phyloP scores from a whole-genome alignment of 2,797 vertebrate species.

The Dermochelys coriacea region DNA sequence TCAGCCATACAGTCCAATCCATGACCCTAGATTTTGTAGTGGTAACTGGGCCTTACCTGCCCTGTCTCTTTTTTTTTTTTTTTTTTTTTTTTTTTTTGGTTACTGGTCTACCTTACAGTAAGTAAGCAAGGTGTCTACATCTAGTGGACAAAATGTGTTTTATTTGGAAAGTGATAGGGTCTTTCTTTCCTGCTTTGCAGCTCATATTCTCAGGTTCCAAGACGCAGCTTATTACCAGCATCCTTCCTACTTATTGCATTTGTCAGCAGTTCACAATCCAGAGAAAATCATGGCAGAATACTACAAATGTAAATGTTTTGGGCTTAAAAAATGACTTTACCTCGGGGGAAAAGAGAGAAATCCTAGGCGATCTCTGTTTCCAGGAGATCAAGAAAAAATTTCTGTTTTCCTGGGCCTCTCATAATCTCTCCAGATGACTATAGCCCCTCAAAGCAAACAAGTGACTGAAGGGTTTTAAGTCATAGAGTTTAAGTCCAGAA shows the following conservation, averaged over 20 bases:
- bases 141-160: neutral
- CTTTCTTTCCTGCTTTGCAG: neutral
- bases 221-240: neutral
- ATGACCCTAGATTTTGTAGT: neutral
- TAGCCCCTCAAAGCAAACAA: neutral
- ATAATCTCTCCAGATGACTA: neutral
- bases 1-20: neutral
- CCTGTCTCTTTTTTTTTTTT: no score
- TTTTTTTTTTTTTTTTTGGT: neutral
- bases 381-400: neutral
- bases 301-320: neutral
- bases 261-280: neutral
- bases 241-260: neutral
- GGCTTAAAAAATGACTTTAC: no score
- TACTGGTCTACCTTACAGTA: neutral
- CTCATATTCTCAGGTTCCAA: neutral
- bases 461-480: no score
- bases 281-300: neutral
- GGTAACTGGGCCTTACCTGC: neutral
- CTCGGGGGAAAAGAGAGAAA: no score
- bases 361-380: neutral
- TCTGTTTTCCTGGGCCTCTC: neutral
- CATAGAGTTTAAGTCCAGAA: no score
- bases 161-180: neutral
- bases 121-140: neutral